These are phyloP conservation scores for Leptoteleia sp. DNA, from an alignment of 1,140 invertebrate species.

Conservation along the genomic window DNA sequence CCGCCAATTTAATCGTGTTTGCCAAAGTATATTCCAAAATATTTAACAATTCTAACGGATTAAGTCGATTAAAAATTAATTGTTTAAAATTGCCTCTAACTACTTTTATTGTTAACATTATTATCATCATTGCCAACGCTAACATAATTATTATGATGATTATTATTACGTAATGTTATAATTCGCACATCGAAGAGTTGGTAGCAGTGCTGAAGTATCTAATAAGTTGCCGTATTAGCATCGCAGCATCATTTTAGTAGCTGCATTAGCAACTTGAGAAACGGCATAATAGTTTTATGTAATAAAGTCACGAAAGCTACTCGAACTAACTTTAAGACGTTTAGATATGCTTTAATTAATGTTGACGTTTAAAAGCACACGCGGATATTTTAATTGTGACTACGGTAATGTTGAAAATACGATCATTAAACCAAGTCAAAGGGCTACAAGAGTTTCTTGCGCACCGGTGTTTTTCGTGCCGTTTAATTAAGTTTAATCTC, in stretches of 20 bases:
- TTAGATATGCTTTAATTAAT: slow-evolving; percentile 16
- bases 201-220: not conserved
- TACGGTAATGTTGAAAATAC: not conserved
- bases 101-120: too few species aligned
- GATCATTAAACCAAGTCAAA: not conserved
- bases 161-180: too few species aligned
- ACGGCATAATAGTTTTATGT: slow-evolving; percentile 7
- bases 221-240: not conserved
- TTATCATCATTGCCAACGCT: too few species aligned
- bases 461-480: too few species aligned
- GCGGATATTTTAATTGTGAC: slow-evolving; percentile 1
- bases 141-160: not conserved
- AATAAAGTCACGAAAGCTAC: slow-evolving; percentile 13
- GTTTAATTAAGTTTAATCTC: too few species aligned
- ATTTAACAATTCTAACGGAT: too few species aligned
- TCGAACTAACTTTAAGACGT: slow-evolving; percentile 16
- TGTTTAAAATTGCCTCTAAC: too few species aligned
- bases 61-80: too few species aligned
- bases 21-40: too few species aligned
- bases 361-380: slow-evolving; percentile 13
- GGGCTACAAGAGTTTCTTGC: too few species aligned
- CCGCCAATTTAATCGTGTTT: too few species aligned
- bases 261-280: not conserved
- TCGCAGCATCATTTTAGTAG: not conserved
- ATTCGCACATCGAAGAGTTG: too few species aligned